Evolutionary conservation across 2,888 invertebrate genomes (phyloP).

Genomic region (Dicycla oo): DNA sequence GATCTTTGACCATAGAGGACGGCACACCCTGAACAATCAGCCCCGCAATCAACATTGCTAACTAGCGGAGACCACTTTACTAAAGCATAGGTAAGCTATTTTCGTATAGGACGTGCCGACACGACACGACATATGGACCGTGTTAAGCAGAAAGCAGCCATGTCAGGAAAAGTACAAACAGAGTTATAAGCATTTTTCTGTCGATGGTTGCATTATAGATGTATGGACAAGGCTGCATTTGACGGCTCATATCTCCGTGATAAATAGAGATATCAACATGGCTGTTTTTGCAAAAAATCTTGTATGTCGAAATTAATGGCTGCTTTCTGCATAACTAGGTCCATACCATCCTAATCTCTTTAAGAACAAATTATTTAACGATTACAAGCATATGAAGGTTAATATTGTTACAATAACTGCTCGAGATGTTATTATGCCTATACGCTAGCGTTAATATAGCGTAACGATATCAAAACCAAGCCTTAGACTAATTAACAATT

Average conservation of each 20-base stretch:
- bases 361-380: conserved; percentile 1
- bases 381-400: conserved; percentile 11
- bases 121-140: neutral
- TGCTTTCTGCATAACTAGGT: too few species aligned
- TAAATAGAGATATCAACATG: too few species aligned
- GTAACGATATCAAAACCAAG: conserved; percentile 35
- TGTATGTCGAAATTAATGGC: too few species aligned
- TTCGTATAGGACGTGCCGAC: neutral
- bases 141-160: too few species aligned
- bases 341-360: neutral
- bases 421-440: conserved; percentile 20
- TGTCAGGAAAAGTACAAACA: too few species aligned
- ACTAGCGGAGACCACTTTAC: neutral
- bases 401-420: conserved; percentile 3
- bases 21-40: neutral
- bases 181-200: too few species aligned
- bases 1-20: neutral
- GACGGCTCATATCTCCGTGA: too few species aligned
- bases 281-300: too few species aligned
- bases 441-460: conserved; percentile 21
- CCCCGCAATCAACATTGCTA: neutral
- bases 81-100: neutral
- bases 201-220: too few species aligned
- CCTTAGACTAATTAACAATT: conserved; percentile 50
- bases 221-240: too few species aligned